These are phyloP conservation scores for Trachemys scripta DNA, from an alignment of 2,113 vertebrate genomes.

Conservation along the genomic window DNA sequence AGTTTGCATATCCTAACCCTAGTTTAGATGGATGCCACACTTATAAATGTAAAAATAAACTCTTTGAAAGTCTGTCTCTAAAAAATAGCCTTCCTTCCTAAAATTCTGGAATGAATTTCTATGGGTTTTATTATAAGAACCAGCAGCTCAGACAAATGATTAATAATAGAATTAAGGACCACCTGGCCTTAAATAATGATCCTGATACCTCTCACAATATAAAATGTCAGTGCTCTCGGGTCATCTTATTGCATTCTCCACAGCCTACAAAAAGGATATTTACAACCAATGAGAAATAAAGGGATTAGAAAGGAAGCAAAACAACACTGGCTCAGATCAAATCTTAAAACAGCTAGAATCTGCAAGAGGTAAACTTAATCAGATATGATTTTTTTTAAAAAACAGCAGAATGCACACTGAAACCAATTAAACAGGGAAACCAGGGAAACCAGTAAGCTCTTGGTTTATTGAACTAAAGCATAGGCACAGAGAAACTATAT, in stretches of 20 bases:
- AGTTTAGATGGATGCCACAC: background rate
- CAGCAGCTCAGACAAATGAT: background rate
- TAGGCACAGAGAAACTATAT: background rate
- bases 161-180: background rate
- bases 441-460: background rate
- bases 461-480: background rate
- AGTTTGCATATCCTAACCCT: background rate
- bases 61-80: background rate
- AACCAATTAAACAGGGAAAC: background rate
- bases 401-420: fast-evolving
- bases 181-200: background rate
- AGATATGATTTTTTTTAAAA: background rate
- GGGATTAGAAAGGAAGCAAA: slow-evolving; percentile 4
- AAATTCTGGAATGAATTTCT: background rate
- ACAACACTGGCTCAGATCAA: background rate
- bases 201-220: background rate
- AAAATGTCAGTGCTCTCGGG: background rate
- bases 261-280: background rate
- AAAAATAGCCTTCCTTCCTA: background rate
- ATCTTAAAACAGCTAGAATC: background rate
- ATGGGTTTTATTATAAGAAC: background rate
- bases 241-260: background rate
- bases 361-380: background rate
- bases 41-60: background rate
- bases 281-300: background rate